Evolutionary conservation across 2,113 vertebrate genomes (phyloP).

Genomic region (Arvicanthis niloticus): DNA sequence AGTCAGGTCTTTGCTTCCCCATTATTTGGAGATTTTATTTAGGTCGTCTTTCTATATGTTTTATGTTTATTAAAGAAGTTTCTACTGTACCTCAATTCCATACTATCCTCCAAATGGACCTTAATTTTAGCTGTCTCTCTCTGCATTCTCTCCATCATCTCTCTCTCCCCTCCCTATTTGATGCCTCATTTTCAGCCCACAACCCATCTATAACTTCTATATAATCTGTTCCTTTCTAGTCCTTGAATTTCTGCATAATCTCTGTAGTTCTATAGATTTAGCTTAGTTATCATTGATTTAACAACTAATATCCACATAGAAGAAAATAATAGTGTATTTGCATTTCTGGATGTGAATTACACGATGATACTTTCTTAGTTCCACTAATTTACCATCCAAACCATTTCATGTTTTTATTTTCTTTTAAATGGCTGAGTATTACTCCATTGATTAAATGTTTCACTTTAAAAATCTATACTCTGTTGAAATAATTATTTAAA

Average conservation of each 20-base stretch:
- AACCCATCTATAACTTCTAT: background rate
- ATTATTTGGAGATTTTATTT: background rate
- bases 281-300: background rate
- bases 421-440: background rate
- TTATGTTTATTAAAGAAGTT: background rate
- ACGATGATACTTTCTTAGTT: background rate
- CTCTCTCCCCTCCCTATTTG: background rate
- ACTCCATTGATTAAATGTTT: background rate
- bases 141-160: background rate
- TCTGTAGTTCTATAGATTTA: background rate
- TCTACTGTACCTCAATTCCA: background rate
- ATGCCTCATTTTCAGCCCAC: background rate
- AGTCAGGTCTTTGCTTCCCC: background rate
- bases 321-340: background rate
- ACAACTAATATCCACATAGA: background rate
- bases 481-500: too few relatives aligned
- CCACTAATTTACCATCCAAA: background rate
- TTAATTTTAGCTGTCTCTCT: background rate
- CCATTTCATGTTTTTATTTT: background rate
- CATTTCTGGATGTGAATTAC: background rate
- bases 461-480: background rate
- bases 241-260: background rate
- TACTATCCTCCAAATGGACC: background rate
- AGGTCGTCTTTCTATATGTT: background rate
- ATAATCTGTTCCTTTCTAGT: background rate